These are phyloP conservation scores for Argya squamiceps DNA, from an alignment of 2,797 vertebrate genomes.

Conservation along the genomic window DNA sequence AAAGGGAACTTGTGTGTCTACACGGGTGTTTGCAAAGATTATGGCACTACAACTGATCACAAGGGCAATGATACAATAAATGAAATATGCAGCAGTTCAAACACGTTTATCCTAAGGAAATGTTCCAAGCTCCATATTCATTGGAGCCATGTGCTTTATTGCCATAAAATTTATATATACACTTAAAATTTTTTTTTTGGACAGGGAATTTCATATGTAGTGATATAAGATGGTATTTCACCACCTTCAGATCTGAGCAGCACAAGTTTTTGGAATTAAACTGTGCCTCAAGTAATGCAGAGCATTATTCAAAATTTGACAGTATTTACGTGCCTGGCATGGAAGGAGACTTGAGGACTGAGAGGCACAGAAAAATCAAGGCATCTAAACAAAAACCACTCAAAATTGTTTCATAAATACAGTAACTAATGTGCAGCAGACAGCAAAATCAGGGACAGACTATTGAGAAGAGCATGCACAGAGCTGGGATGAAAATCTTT, in stretches of 20 bases:
- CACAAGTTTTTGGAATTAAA: neutral
- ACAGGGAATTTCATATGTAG: neutral
- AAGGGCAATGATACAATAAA: neutral
- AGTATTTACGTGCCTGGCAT: fast-evolving
- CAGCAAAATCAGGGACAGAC: neutral
- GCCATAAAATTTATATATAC: neutral
- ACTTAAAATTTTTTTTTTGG: neutral
- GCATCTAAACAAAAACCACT: neutral
- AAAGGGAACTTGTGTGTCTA: neutral
- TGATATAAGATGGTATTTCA: neutral
- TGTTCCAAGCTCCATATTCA: neutral
- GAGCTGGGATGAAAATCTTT: neutral
- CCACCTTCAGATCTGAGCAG: neutral
- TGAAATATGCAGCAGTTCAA: neutral
- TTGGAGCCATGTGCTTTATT: neutral
- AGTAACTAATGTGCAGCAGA: neutral
- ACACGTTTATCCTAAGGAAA: neutral
- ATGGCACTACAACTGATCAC: neutral
- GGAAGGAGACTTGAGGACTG: neutral
- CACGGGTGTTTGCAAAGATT: neutral
- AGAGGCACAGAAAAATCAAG: neutral
- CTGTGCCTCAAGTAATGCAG: neutral
- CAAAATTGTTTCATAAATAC: neutral
- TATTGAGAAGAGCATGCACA: fast-evolving
- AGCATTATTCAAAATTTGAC: neutral